Evolutionary conservation across 2,888 invertebrate genomes (phyloP), one percentile per base, ranked within the genome.

Genomic region (Bombyx huttoni): DNA sequence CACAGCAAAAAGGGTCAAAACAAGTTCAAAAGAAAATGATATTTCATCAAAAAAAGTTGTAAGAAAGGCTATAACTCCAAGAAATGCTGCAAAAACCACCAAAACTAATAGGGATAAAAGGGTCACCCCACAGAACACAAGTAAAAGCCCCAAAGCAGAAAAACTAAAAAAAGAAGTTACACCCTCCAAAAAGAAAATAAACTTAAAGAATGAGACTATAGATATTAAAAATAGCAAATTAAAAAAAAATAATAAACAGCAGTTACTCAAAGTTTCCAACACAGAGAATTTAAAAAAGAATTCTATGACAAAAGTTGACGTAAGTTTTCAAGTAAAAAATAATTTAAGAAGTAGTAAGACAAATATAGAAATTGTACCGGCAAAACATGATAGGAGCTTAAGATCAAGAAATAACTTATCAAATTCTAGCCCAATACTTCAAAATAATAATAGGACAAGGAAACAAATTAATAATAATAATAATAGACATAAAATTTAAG

Each of bases 331-430:
- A 5, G 40, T 40, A 40, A 40, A 40, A 12, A 40, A 40, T 12
- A 40, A 12, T 3, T 8, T 12, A 8, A 40, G 40, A 40, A 40
- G 7, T 24, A 24, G 5, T 12, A 40, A 40, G 40, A 7, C 7
- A 7, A 40, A 40, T 12, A 40, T 40, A 40, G 12, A 12, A 10
- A 10, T 49, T 0, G 24, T 40, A 5, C 50, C 33, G 51, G 49
- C 56, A 34, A 53, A 47, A 51, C 50, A 54, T 35, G 54, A 46
- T 10, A 49, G 52, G 40, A 40, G 9, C 7, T 40, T 40, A 40
- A 40, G 40, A 40, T 40, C 40, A 40, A 40, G 9, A 10, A 40
- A 7, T 40, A 10, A 10, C 3, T 40, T 12, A 12, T 10, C 9
- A 40, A 40, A 8, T 40, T 40, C 12, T 3, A 40, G 40, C 40